Percentiles rank a stretch among this genome's conserved stretches.
Evolutionary conservation across 2,888 invertebrate species (phyloP).

Genomic region (Drosophila prostipennis): DNA sequence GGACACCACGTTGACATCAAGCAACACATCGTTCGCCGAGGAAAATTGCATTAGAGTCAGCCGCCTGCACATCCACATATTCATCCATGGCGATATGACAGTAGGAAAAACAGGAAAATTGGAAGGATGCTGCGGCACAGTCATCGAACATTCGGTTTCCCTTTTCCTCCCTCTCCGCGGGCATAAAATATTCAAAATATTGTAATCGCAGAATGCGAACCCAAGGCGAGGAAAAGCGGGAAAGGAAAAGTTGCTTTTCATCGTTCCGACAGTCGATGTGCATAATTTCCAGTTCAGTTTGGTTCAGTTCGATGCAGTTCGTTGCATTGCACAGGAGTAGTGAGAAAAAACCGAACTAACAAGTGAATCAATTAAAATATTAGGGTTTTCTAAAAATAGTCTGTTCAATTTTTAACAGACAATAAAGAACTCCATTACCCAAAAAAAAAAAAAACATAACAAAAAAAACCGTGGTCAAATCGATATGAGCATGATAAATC

Average conservation of each 20-base stretch:
- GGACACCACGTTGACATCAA: slow-evolving; percentile 53
- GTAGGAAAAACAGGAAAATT: slow-evolving; percentile 31
- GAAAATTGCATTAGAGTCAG: slow-evolving; percentile 41
- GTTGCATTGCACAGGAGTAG: slow-evolving; percentile 29
- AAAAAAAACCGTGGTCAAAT: no score
- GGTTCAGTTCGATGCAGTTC: slow-evolving; percentile 56
- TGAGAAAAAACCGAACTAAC: neutral
- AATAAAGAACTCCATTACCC: no score
- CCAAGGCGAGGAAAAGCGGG: slow-evolving; percentile 28
- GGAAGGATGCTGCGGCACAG: slow-evolving; percentile 2
- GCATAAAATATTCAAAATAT: slow-evolving; percentile 78
- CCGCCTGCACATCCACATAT: slow-evolving; percentile 38
- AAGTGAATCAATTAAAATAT: neutral
- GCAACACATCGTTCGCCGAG: slow-evolving; percentile 31
- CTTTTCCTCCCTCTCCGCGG: slow-evolving; percentile 1
- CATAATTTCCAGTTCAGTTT: slow-evolving; percentile 76
- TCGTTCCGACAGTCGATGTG: slow-evolving; percentile 63
- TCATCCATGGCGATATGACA: slow-evolving; percentile 52
- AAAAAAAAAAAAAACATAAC: no score
- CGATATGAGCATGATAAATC: no score
- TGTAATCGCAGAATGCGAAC: slow-evolving; percentile 67
- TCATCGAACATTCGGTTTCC: slow-evolving; percentile 30
- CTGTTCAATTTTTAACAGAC: no score
- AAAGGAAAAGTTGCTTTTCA: slow-evolving; percentile 38
- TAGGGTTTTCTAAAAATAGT: no score